phyloP scores from a whole-genome alignment of 2,797 vertebrate species.

The Lerista edwardsae region DNA sequence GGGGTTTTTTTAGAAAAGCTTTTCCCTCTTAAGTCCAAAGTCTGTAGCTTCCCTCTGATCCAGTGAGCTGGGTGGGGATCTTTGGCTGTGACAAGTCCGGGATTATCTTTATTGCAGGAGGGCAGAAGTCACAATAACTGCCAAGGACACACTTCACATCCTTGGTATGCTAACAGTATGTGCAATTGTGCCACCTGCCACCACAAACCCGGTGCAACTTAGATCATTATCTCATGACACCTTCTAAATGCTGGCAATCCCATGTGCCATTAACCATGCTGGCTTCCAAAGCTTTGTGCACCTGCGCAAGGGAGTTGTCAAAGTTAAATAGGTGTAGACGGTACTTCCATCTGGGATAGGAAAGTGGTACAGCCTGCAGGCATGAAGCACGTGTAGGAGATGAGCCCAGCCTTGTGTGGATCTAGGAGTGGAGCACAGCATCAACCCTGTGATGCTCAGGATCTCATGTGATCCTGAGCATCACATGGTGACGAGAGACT shows the following conservation, averaged over 20 bases:
- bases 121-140: neutral
- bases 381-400: neutral
- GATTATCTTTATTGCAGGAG: neutral
- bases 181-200: neutral
- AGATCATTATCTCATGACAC: no score
- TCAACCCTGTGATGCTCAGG: no score
- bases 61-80: neutral
- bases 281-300: neutral
- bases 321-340: neutral
- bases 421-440: neutral
- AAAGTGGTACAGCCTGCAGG: neutral
- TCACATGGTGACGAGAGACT: neutral
- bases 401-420: neutral
- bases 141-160: neutral
- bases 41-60: neutral
- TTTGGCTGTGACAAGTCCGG: neutral
- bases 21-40: neutral
- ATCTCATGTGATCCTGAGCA: neutral
- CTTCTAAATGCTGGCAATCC: neutral
- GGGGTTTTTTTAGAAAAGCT: no score
- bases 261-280: neutral
- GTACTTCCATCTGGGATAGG: no score
- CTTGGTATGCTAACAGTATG: neutral
- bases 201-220: neutral
- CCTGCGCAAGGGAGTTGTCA: neutral